Base-by-base conservation (phyloP, 2,797 vertebrate species). In the Gadopsis bispinosus region DNA sequence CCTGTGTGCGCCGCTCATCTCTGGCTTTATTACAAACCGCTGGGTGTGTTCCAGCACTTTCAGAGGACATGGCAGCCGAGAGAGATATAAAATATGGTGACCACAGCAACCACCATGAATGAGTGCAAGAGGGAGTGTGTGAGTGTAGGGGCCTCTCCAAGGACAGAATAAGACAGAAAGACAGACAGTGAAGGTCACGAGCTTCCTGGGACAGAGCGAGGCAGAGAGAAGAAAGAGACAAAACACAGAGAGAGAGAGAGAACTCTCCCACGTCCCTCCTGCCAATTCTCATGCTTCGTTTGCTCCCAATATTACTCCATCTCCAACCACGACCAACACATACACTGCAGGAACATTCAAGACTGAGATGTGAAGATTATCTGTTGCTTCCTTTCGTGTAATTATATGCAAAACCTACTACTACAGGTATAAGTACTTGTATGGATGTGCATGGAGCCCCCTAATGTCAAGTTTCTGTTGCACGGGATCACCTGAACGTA, bases 11-110 rank as follows among this genome's bases (percentile, higher is more conserved):
- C 3, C 0, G 20, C 65, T 79, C 73, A 45, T 85, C 83, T 35
- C 76, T 50, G 69, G 85, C 90, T 94, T 93, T 93, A 94, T 94
- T 92, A 94, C 86, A 89, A 87, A 78, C 77, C 75, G 2, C 74
- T 72, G 73, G 69, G 68, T 77, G 65, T 72, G 81, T 80, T 73
- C 14, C 54, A 73, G 76, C 80, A 68, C 81, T 84, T 74, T 87
- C 85, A 87, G 90, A 80, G 83, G 85, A 87, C 83, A 88, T 65
- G 77, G 93, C 61, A 88, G 77, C 90, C 81, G 43, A 69, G 78
- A 84, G 81, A 81, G 87, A 91, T 83, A 67, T 13, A 87, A 90
- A 89, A 92, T 91, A 92, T 26, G 73, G 91, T 92, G 81, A 75
- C 93, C 92, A 83, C 78, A 37, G 92, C 87, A 91, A 93, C 91